Evolutionary conservation across 2,113 vertebrate genomes (phyloP), one percentile per base, ranked within the genome.

Genomic region (Hipposideros armiger): DNA sequence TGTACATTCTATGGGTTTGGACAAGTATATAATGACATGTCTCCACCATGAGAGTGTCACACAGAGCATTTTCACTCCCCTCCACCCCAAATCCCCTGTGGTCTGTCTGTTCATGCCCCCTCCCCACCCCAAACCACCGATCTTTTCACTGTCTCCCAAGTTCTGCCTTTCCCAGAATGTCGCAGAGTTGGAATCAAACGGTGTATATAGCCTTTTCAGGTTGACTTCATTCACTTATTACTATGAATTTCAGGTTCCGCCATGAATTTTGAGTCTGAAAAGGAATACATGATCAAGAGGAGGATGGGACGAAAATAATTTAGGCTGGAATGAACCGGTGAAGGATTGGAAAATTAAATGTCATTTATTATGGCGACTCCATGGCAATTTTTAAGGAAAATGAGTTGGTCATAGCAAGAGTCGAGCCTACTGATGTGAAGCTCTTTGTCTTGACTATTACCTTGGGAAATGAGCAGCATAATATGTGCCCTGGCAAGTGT

Each of bases 81-180:
- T 19, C 11, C 24, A 2, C 56, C 56, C 56, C 56, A 30, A 17
- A 2, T 2, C 45, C 64, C 47, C 40, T 47, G 5, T 22, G 52
- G 42, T 30, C 42, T 3, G 8, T 47, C 73, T 52, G 2, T 30
- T 16, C 28, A 20, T 5, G 5, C 4, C 42, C 22, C 5, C 0
- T 9, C 20, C 6, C 22, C 14, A 2, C 8, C 10, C 47, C 54
- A 36, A 69, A 13, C 2, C 3, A 11, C 50, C n/a, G 36, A n/a
- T n/a, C 24, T 28, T 69, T n/a, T 24, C 7, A n/a, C 11, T 20
- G 3, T 11, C 16, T 42, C 24, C 24, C 11, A 3, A 3, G 17
- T 36, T 64, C 22, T 16, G 17, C 24, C 47, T 54, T 72, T 66
- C 13, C 47, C 58, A 66, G 42, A 15, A 54, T 1, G 1, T 54